These are phyloP conservation scores for Sigmodon hispidus DNA, from an alignment of 2,113 vertebrate genomes.

Conservation along the genomic window DNA sequence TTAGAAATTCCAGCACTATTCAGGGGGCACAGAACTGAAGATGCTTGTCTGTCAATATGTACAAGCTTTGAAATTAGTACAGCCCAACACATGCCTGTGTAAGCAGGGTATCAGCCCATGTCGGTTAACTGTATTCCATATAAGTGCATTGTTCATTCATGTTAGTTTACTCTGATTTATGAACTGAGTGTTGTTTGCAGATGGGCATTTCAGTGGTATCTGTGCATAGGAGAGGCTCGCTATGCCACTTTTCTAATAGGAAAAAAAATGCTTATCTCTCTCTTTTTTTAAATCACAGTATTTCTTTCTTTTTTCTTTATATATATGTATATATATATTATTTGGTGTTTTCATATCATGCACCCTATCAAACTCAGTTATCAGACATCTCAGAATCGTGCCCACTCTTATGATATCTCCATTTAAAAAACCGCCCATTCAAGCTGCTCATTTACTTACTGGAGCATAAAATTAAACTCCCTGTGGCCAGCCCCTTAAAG, in stretches of 20 bases:
- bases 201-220: neutral
- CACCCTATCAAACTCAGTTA: too few relatives aligned
- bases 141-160: neutral
- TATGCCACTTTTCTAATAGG: neutral
- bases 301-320: too few relatives aligned
- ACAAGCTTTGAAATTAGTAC: constrained; percentile 19
- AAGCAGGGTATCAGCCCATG: neutral
- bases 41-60: neutral
- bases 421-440: too few relatives aligned
- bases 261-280: neutral
- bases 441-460: too few relatives aligned
- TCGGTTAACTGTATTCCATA: constrained; percentile 8
- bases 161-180: neutral
- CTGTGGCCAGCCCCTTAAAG: too few relatives aligned
- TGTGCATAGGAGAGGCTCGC: neutral
- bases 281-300: too few relatives aligned
- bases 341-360: too few relatives aligned
- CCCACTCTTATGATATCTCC: too few relatives aligned
- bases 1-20: constrained; percentile 25
- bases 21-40: neutral
- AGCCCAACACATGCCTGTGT: neutral
- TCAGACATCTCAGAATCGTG: too few relatives aligned
- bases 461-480: too few relatives aligned
- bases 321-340: too few relatives aligned
- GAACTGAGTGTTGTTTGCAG: neutral